Conservation (phyloP, 2,113 vertebrate species). For the Ctenodactylus gundi region DNA sequence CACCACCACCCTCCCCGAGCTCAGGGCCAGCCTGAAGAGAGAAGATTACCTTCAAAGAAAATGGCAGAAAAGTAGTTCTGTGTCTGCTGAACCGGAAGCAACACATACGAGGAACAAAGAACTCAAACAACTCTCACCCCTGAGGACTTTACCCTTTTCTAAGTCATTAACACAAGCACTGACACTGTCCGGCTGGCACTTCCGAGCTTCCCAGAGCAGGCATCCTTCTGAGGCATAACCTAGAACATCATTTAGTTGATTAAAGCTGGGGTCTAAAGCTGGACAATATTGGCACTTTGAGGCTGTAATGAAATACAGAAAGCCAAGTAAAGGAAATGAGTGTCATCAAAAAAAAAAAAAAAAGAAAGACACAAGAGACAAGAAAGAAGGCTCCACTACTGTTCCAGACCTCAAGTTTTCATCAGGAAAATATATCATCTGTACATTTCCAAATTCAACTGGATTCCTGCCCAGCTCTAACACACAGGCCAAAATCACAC, state of each 20-base stretch:
- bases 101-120: neutral
- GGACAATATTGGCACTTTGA: neutral
- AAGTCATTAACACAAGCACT: neutral
- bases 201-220: neutral
- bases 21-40: neutral
- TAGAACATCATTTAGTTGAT: neutral
- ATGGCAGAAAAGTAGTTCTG: neutral
- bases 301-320: neutral
- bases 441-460: conserved; percentile 38
- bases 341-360: neutral
- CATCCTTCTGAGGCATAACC: neutral
- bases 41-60: neutral
- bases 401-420: conserved; percentile 51
- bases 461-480: neutral
- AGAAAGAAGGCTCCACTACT: neutral
- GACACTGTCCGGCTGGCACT: neutral
- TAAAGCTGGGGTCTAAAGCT: neutral
- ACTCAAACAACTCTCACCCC: neutral
- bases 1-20: neutral
- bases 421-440: conserved; percentile 9
- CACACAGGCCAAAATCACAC: conserved; percentile 25
- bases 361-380: neutral
- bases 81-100: neutral
- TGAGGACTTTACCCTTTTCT: neutral
- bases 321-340: conserved; percentile 17